A percentile compares a stretch with the other conserved stretches of the same genome.
Conservation (phyloP, 2,888 invertebrate species). For the Archips crataeganus region DNA sequence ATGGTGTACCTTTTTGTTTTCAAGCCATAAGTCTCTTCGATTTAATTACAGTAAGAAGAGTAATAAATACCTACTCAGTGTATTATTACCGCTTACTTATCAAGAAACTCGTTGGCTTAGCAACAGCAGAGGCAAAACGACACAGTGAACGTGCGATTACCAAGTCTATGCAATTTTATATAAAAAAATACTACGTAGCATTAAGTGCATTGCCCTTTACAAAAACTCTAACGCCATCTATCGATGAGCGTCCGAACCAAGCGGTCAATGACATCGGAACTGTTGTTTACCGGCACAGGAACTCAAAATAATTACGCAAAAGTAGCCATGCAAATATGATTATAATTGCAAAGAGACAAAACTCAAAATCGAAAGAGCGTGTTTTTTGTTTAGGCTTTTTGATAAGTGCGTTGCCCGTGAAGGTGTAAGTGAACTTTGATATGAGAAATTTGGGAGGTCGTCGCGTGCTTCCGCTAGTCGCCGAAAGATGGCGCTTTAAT, state of each 20-base stretch:
- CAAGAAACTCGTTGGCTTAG: conserved; percentile 26
- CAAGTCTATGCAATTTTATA: conserved; percentile 52
- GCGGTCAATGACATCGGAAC: conserved; percentile 35
- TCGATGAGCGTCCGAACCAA: conserved; percentile 48
- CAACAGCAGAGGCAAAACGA: conserved; percentile 55
- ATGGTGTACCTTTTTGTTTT: too few species aligned
- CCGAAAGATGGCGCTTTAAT: conserved; percentile 55
- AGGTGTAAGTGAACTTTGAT: conserved; percentile 34
- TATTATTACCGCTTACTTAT: conserved; percentile 18
- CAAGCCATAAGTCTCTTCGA: neutral
- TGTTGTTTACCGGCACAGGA: conserved; percentile 6
- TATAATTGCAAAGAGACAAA: neutral
- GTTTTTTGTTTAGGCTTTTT: neutral
- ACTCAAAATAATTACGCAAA: conserved; percentile 9
- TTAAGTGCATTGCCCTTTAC: conserved; percentile 37
- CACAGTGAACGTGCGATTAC: conserved; percentile 71
- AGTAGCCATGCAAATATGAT: conserved; percentile 1
- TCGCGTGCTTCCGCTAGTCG: conserved; percentile 51
- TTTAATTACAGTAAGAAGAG: neutral
- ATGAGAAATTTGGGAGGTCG: conserved; percentile 36
- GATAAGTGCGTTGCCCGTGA: neutral
- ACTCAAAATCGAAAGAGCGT: neutral
- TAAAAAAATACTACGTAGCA: conserved; percentile 32
- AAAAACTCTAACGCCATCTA: conserved; percentile 64
- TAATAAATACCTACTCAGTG: neutral